Conservation (phyloP, 2,113 vertebrate genomes). For the Chrysochloris asiatica region DNA sequence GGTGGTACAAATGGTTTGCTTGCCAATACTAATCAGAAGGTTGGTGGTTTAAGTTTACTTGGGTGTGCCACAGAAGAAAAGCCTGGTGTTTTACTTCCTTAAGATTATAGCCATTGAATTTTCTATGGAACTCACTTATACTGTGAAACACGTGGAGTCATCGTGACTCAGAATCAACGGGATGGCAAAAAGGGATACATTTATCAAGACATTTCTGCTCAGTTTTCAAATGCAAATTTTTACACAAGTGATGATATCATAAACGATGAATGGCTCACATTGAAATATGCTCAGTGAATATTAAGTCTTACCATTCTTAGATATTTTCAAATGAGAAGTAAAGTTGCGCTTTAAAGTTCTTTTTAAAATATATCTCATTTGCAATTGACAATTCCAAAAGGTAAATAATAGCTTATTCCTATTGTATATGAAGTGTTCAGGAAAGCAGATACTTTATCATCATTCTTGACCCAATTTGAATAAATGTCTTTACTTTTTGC, state of each 20-base stretch:
- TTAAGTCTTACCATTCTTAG: conserved; percentile 12
- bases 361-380: conserved; percentile 12
- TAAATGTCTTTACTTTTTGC: neutral
- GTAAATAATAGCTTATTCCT: neutral
- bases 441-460: conserved; percentile 8
- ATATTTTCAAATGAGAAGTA: conserved; percentile 11
- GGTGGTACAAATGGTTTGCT: too few relatives aligned
- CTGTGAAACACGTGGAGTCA: too few relatives aligned
- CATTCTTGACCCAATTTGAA: conserved; percentile 11
- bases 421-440: neutral
- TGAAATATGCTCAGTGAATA: neutral
- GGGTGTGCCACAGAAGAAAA: too few relatives aligned
- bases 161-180: too few relatives aligned
- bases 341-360: neutral
- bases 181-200: too few relatives aligned
- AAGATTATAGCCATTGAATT: too few relatives aligned
- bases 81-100: too few relatives aligned
- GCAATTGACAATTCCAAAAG: neutral
- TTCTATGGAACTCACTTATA: too few relatives aligned
- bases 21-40: too few relatives aligned
- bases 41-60: too few relatives aligned
- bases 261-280: conserved; percentile 50
- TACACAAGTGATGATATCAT: neutral
- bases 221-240: neutral
- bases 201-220: neutral